Percentiles rank a stretch among this genome's conserved stretches.
These are phyloP conservation scores for Drosophila pectinifera DNA, from an alignment of 1,140 invertebrate genomes.

Conservation along the genomic window DNA sequence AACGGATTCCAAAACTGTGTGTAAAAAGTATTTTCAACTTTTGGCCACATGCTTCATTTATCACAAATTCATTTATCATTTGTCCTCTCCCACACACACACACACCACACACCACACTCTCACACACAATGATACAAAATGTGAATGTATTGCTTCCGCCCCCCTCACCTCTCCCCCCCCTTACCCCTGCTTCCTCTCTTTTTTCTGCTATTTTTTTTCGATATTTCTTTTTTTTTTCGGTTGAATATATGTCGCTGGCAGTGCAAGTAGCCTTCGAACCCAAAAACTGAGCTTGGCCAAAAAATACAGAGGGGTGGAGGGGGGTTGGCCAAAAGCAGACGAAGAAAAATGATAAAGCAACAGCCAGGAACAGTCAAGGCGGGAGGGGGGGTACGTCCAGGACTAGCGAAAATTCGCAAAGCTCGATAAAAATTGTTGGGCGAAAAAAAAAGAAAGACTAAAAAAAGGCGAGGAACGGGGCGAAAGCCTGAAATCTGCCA, in stretches of 20 bases:
- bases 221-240: conserved; percentile 14
- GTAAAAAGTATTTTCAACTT: conserved; percentile 82
- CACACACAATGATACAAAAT: conserved; percentile 40
- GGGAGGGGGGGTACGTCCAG: neutral
- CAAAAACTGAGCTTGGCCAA: conserved; percentile 42
- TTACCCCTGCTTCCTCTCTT: conserved; percentile 4
- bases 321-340: conserved; percentile 27
- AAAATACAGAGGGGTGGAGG: conserved; percentile 17
- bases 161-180: neutral
- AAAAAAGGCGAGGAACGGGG: neutral
- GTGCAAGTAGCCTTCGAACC: conserved; percentile 53
- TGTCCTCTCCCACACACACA: conserved; percentile 36
- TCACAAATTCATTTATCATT: conserved; percentile 61
- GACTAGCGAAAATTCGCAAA: conserved; percentile 36
- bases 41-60: conserved; percentile 84
- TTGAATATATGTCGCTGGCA: conserved; percentile 51
- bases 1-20: conserved; percentile 51
- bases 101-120: conserved; percentile 18
- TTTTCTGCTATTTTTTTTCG: conserved; percentile 29
- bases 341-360: conserved; percentile 62
- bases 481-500: conserved; percentile 25
- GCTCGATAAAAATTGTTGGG: conserved; percentile 40
- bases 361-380: conserved; percentile 20
- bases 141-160: conserved; percentile 43
- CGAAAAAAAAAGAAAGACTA: conserved; percentile 3